Percentiles rank a stretch among this genome's conserved stretches.
Conservation (phyloP, 2,888 invertebrate species). For the Drosophila sordidula region DNA sequence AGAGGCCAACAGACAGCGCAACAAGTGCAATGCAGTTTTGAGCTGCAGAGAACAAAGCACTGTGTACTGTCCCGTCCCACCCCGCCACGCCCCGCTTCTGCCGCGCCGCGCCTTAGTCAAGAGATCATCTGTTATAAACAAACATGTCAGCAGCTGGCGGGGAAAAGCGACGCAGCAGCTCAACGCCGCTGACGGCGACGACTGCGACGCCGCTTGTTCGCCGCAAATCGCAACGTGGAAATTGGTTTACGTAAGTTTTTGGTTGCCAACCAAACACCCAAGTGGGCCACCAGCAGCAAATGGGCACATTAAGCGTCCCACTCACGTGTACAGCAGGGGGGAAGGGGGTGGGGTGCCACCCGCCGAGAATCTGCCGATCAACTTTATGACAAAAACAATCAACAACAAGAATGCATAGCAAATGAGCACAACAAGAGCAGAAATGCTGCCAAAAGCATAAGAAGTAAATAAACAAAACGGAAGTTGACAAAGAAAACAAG, state of each 20-base stretch:
- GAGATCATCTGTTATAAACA: constrained; percentile 28
- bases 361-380: constrained; percentile 53
- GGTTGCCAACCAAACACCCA: constrained; percentile 28
- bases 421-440: constrained; percentile 43
- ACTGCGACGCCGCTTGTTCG: constrained; percentile 57
- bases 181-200: constrained; percentile 29
- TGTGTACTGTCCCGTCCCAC: not conserved
- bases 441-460: constrained; percentile 55
- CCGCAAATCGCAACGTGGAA: constrained; percentile 82
- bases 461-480: constrained; percentile 66
- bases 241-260: constrained; percentile 85
- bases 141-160: constrained; percentile 58
- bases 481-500: constrained; percentile 70
- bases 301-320: constrained; percentile 25
- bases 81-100: too few species aligned
- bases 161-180: constrained; percentile 59
- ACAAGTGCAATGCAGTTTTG: constrained; percentile 63
- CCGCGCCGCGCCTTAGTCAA: constrained; percentile 1
- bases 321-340: constrained; percentile 27
- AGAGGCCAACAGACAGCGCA: constrained; percentile 26
- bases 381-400: constrained; percentile 58
- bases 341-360: not conserved
- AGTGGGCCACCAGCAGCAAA: constrained; percentile 30
- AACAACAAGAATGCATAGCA: constrained; percentile 59
- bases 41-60: constrained; percentile 44